Evolutionary conservation across 1,140 invertebrate species (phyloP).

Genomic region (Aphis gossypii): DNA sequence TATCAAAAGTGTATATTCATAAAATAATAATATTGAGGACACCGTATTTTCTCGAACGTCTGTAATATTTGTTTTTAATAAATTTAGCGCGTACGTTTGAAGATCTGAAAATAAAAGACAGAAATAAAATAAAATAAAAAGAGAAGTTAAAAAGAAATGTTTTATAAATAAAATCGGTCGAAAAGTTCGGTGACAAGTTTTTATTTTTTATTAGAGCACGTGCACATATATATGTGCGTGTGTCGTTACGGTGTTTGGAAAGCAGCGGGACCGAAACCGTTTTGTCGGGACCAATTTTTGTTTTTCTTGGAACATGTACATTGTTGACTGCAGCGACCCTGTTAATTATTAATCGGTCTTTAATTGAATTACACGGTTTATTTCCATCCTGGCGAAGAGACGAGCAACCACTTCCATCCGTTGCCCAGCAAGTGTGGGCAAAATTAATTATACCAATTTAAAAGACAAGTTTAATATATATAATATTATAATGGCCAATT

Average conservation of each 20-base stretch:
- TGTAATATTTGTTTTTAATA: conserved; percentile 3
- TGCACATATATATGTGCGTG: background rate
- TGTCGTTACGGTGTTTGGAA: conserved; percentile 52
- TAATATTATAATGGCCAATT: background rate
- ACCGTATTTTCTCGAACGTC: background rate
- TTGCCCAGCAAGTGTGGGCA: background rate
- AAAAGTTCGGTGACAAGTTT: conserved; percentile 48
- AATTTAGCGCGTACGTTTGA: conserved; percentile 37
- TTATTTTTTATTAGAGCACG: conserved; percentile 53
- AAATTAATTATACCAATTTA: conserved; percentile 34
- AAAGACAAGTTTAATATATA: background rate
- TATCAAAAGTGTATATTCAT: conserved; percentile 1
- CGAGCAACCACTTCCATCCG: background rate
- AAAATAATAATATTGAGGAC: background rate
- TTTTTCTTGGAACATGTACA: conserved; percentile 57
- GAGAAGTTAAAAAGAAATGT: conserved; percentile 17
- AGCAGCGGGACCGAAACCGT: conserved; percentile 56
- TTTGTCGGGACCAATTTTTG: conserved; percentile 56
- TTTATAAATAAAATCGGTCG: conserved; percentile 50
- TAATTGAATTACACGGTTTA: conserved; percentile 58
- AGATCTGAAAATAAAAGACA: conserved; percentile 37
- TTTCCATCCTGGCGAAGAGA: conserved; percentile 47
- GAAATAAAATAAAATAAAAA: conserved; percentile 25
- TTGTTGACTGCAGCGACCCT: conserved; percentile 54
- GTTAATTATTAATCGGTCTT: conserved; percentile 58